Conservation (phyloP, 2,113 vertebrate species). For the Gasterosteus aculeatus region DNA sequence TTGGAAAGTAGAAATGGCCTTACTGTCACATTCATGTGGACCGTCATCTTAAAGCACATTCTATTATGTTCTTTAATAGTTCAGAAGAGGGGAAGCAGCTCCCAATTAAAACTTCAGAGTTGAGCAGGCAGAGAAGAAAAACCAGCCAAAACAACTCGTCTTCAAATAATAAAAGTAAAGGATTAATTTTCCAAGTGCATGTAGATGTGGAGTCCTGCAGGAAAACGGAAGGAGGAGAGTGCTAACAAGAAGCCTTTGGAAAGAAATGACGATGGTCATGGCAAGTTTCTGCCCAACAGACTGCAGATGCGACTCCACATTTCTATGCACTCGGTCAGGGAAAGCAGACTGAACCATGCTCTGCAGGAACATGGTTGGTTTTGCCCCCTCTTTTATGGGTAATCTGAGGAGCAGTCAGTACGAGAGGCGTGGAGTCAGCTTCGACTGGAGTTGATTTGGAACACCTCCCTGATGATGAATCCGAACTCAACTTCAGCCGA, state of each 20-base stretch:
- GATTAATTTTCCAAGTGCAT: constrained; percentile 71
- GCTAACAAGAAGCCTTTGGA: constrained; percentile 48
- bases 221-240: neutral
- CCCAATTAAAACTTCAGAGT: constrained; percentile 61
- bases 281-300: constrained; percentile 29
- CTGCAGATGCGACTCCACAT: constrained; percentile 70
- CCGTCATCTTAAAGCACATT: constrained; percentile 78
- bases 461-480: constrained; percentile 34
- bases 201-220: constrained; percentile 73
- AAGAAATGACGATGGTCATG: constrained; percentile 15
- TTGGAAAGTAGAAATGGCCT: constrained; percentile 78
- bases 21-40: constrained; percentile 83
- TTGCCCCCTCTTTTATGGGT: constrained; percentile 83
- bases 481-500: constrained; percentile 75
- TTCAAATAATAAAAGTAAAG: constrained; percentile 78
- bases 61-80: constrained; percentile 73
- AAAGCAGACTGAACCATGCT: constrained; percentile 81
- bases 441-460: constrained; percentile 74
- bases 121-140: constrained; percentile 77
- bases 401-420: constrained; percentile 69
- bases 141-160: constrained; percentile 74
- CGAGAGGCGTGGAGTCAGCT: constrained; percentile 68
- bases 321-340: constrained; percentile 76
- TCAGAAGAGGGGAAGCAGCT: constrained; percentile 65
- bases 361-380: constrained; percentile 76